These are phyloP conservation scores for Trichogramma evanescens DNA, from an alignment of 2,888 invertebrate species.

Conservation along the genomic window DNA sequence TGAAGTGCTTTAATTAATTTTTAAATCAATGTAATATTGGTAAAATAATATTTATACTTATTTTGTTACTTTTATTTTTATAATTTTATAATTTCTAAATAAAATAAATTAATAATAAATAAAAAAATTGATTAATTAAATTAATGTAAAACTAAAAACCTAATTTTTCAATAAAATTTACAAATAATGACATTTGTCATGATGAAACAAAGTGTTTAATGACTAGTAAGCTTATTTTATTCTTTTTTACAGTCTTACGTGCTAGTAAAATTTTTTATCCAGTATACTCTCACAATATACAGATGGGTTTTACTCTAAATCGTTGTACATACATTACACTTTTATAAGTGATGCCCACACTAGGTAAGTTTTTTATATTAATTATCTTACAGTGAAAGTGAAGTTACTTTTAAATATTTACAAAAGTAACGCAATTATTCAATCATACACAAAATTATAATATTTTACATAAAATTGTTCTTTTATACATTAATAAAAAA, in stretches of 20 bases:
- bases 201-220: not conserved
- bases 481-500: too few species aligned
- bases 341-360: conserved; percentile 26
- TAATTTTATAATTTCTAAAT: too few species aligned
- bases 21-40: too few species aligned
- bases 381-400: too few species aligned
- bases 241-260: not conserved
- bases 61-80: too few species aligned
- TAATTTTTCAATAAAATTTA: not conserved
- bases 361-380: not conserved
- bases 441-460: too few species aligned
- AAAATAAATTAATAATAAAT: too few species aligned
- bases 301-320: conserved; percentile 37
- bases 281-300: conserved; percentile 32
- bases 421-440: too few species aligned
- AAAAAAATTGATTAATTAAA: not conserved
- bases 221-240: not conserved
- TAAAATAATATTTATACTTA: too few species aligned
- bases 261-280: not conserved
- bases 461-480: too few species aligned
- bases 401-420: too few species aligned
- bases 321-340: conserved; percentile 43
- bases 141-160: not conserved
- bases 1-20: too few species aligned
- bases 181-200: not conserved